Conservation (phyloP, 2,113 vertebrate genomes). For the Ammodramus savannarum region DNA sequence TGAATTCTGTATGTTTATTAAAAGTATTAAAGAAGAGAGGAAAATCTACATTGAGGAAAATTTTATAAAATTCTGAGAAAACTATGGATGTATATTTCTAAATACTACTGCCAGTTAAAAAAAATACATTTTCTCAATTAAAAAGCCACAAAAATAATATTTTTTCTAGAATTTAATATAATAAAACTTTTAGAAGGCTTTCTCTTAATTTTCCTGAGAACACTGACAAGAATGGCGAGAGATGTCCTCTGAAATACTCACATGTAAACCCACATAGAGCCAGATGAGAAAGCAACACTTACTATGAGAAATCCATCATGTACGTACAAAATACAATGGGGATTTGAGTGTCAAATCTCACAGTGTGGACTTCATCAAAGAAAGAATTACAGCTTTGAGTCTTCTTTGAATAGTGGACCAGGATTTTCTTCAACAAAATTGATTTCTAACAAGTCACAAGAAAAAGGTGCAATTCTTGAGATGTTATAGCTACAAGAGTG, state of each 20-base stretch:
- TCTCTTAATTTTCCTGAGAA: background rate
- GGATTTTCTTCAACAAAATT: conserved; percentile 26
- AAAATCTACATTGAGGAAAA: background rate
- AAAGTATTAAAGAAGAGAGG: background rate
- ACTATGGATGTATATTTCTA: background rate
- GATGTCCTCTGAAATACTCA: background rate
- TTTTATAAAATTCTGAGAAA: background rate
- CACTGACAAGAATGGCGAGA: background rate
- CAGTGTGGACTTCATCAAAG: background rate
- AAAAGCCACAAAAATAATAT: background rate
- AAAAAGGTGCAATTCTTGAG: background rate
- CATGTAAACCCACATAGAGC: background rate
- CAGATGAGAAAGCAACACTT: background rate
- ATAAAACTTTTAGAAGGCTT: background rate
- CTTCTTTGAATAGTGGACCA: background rate
- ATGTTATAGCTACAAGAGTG: background rate
- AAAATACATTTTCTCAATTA: background rate
- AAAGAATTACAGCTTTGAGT: conserved; percentile 16
- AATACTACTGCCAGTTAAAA: background rate
- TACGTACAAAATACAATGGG: background rate
- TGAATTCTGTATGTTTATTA: background rate
- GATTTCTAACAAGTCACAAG: background rate
- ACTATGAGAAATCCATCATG: background rate
- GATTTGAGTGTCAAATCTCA: background rate
- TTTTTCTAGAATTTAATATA: background rate